A percentile compares a stretch with the other conserved stretches of the same genome.
Evolutionary conservation across 2,888 invertebrate species (phyloP).

Genomic region (Cyrtodaria siliqua): DNA sequence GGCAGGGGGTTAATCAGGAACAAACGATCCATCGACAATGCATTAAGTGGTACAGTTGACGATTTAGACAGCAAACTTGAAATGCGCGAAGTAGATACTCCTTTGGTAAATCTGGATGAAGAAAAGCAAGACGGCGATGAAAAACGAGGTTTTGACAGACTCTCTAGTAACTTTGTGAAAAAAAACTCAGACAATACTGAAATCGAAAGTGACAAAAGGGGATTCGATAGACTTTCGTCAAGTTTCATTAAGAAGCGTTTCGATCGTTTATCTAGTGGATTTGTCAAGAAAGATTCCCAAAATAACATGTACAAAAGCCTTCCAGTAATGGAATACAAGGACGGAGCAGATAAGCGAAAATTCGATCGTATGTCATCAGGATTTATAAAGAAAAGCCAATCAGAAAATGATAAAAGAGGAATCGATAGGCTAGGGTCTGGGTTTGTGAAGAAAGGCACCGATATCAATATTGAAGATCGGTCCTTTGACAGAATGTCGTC

Average conservation of each 20-base stretch:
- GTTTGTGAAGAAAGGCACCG: slow-evolving; percentile 26
- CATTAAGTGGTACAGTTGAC: neutral
- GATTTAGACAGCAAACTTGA: neutral
- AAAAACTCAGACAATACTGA: neutral
- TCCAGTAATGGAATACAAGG: slow-evolving; percentile 11
- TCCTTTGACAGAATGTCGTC: slow-evolving; percentile 27
- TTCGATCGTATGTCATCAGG: slow-evolving; percentile 18
- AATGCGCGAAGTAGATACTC: neutral
- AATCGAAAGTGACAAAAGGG: slow-evolving; percentile 13
- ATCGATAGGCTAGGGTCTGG: slow-evolving; percentile 31
- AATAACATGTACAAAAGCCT: slow-evolving; percentile 10
- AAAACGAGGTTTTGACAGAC: slow-evolving; percentile 21
- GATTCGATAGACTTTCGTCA: slow-evolving; percentile 12
- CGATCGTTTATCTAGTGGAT: slow-evolving; percentile 27
- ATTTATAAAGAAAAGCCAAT: slow-evolving; percentile 28
- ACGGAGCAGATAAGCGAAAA: slow-evolving; percentile 5
- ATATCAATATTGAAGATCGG: slow-evolving; percentile 8
- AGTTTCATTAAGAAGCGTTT: slow-evolving; percentile 26
- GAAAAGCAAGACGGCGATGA: neutral
- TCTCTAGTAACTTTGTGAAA: neutral
- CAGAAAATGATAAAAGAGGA: slow-evolving; percentile 8
- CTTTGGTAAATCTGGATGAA: neutral
- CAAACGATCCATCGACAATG: slow-evolving; percentile 12
- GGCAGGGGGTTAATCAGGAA: slow-evolving; percentile 9
- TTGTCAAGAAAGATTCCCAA: slow-evolving; percentile 32